Conservation (phyloP, 2,797 vertebrate genomes). For the Dendrocincla tyrannina region DNA sequence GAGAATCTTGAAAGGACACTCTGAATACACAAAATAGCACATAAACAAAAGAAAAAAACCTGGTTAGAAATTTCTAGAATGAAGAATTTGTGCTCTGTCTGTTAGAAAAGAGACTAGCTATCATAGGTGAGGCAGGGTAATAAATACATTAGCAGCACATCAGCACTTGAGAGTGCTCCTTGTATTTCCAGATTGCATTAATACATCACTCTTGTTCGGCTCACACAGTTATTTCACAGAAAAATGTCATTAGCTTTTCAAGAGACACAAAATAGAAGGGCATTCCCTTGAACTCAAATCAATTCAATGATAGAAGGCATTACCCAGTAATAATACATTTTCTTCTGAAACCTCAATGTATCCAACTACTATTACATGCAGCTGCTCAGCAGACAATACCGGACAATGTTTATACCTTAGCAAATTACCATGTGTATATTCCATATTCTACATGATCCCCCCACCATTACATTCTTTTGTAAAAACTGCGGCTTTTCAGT, state of each 20-base stretch:
- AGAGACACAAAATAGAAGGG: neutral
- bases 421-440: neutral
- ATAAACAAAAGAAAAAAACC: neutral
- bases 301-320: neutral
- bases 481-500: neutral
- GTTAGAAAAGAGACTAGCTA: neutral
- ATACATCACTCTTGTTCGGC: neutral
- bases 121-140: neutral
- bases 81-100: neutral
- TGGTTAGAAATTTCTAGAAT: constrained; percentile 14
- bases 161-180: neutral
- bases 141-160: neutral
- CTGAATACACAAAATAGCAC: neutral
- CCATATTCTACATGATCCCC: neutral
- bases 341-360: neutral
- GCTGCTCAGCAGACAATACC: neutral
- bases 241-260: neutral
- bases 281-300: constrained; percentile 6
- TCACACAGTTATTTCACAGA: neutral
- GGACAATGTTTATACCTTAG: neutral
- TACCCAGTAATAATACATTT: neutral
- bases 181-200: neutral
- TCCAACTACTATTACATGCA: neutral
- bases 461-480: neutral
- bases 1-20: neutral